phyloP scores from a whole-genome alignment of 2,888 invertebrate genomes.

The Drosophila paracracens region DNA sequence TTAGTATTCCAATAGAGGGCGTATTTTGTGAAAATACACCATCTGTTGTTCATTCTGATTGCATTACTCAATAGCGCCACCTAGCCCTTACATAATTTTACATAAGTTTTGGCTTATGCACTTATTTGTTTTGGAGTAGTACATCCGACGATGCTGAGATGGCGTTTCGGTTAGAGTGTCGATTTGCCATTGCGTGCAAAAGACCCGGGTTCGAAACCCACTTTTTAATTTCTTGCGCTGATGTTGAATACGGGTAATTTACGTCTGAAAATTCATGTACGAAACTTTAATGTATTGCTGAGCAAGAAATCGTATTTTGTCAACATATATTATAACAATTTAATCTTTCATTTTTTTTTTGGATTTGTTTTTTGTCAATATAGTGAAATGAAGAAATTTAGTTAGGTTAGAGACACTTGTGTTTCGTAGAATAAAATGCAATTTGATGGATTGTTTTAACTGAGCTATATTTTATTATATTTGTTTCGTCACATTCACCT shows the following conservation, averaged over 20 bases:
- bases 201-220: constrained; percentile 35
- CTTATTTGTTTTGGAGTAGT: neutral
- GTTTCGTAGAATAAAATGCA: neutral
- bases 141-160: rapidly evolving
- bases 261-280: constrained; percentile 82
- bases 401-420: neutral
- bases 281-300: constrained; percentile 74
- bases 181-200: neutral
- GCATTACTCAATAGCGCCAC: neutral
- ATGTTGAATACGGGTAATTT: constrained; percentile 84
- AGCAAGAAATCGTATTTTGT: constrained; percentile 67
- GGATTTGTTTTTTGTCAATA: neutral
- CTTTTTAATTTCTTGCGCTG: constrained; percentile 73
- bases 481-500: neutral
- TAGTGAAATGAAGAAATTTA: no score
- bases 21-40: neutral
- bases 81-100: constrained; percentile 4
- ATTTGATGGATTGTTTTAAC: neutral
- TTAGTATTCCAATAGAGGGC: no score
- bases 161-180: constrained; percentile 30
- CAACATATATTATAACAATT: neutral
- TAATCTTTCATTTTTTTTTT: neutral
- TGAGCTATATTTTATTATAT: neutral
- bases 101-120: rapidly evolving
- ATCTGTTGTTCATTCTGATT: constrained; percentile 10